Conservation (phyloP, 2,888 invertebrate genomes). For the Amphipoea lucens region DNA sequence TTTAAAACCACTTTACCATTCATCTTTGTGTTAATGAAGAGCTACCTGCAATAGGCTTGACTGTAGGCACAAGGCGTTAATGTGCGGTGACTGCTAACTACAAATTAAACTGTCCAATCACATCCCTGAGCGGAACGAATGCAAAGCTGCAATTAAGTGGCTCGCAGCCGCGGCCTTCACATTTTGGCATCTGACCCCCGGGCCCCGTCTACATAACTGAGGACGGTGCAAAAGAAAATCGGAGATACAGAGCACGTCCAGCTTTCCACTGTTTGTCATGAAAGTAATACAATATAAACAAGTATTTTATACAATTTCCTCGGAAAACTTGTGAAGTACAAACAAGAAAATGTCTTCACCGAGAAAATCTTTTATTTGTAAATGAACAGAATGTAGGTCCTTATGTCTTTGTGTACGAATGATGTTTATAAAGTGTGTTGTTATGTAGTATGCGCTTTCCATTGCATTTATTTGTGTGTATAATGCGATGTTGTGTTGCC, state of each 20-base stretch:
- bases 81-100: constrained; percentile 57
- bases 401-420: constrained; percentile 26
- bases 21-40: constrained; percentile 16
- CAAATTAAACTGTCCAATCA: constrained; percentile 67
- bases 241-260: constrained; percentile 55
- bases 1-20: constrained; percentile 10
- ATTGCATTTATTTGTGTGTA: background rate
- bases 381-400: constrained; percentile 12
- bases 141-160: constrained; percentile 64
- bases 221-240: constrained; percentile 50
- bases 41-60: background rate
- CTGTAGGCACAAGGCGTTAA: constrained; percentile 20
- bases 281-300: constrained; percentile 50
- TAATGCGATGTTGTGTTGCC: background rate
- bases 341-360: constrained; percentile 19
- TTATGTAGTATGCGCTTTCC: constrained; percentile 7
- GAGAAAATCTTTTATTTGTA: constrained; percentile 44
- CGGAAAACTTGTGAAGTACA: constrained; percentile 41
- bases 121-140: constrained; percentile 46
- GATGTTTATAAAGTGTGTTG: constrained; percentile 5
- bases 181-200: constrained; percentile 50
- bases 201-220: constrained; percentile 37
- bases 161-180: constrained; percentile 58
- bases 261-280: constrained; percentile 51
- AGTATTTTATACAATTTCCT: constrained; percentile 41